Evolutionary conservation across 1,140 invertebrate species (phyloP), one percentile per base, ranked within the genome.

Genomic region (Neodiprion lecontei): DNA sequence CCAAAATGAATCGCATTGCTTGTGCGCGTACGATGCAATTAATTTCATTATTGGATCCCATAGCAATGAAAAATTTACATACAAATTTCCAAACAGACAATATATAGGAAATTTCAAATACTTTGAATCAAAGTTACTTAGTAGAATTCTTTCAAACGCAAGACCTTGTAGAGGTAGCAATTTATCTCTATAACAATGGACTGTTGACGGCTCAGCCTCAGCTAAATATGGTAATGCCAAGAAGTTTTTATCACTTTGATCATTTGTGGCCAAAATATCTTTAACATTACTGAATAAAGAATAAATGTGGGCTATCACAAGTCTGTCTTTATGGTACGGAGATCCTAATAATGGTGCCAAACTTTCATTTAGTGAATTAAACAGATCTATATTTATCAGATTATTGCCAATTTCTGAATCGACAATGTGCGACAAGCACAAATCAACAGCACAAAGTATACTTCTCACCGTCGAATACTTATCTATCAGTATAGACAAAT

Each of bases 41-140:
- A 96, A 89, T 80, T 94, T 91, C 9, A 90, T 87, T 0, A 95
- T 88, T n/a, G 96, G 95, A 68, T 95, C 92, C 97, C 97, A 98
- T 0, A 99, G 81, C 23, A 96, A 87, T 79, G 94, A 94, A 78
- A 98, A 98, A 84, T 98, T 98, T 4, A 95, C 88, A 84, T 95
- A 96, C 4, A 98, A 86, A 75, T 92, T 91, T 9, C 96, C 96
- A 9, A 98, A 89, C 73, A 97, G 89, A 83, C 95, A 97, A 71
- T 92, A 90, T 3, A 98, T 81, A 0, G 93, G 91, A 69, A 91
- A 86, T 81, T 92, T 81, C 81, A 91, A 90, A 78, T 90, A 88
- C 76, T 90, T 90, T 28, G 90, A 91, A 61, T 91, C 84, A 0
- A 92, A 89, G 65, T 90, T 84, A 69, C 87, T 88, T 5, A 91